phyloP scores from a whole-genome alignment of 2,113 vertebrate genomes.

The Mandrillus leucophaeus region DNA sequence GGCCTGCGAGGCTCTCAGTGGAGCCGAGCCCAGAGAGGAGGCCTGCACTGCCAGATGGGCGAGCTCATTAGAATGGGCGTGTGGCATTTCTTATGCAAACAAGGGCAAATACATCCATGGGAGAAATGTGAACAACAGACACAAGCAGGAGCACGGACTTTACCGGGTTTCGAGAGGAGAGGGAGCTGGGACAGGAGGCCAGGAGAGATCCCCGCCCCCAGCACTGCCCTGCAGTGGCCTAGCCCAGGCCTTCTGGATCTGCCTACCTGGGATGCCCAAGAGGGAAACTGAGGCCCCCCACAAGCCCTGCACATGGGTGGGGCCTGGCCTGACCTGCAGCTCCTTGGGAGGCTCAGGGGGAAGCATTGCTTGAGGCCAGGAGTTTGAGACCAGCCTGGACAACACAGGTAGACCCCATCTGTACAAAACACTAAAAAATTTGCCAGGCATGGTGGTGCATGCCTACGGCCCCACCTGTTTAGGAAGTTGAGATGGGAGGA shows the following conservation, averaged over 20 bases:
- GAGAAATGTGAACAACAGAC: slow-evolving; percentile 57
- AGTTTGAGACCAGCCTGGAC: no score
- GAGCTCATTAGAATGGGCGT: background rate
- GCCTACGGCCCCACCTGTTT: no score
- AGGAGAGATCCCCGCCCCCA: rapidly evolving
- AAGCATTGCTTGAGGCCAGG: no score
- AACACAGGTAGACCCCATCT: no score
- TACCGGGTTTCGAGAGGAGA: background rate
- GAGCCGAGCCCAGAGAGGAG: slow-evolving; percentile 48
- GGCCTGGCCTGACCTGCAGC: background rate
- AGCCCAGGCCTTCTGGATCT: background rate
- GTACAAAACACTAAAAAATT: no score
- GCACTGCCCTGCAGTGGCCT: background rate
- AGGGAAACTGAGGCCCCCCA: background rate
- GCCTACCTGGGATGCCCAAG: background rate
- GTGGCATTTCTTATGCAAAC: slow-evolving; percentile 70
- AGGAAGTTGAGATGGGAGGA: no score
- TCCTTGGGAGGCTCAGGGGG: no score
- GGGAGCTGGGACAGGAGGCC: background rate
- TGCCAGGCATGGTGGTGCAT: no score
- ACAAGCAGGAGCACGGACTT: background rate
- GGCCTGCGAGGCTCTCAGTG: slow-evolving; percentile 58
- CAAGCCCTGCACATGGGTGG: background rate
- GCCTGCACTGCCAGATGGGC: slow-evolving; percentile 40
- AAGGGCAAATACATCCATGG: slow-evolving; percentile 47